Evolutionary conservation across 2,888 invertebrate species (phyloP).

Genomic region (Parnassius apollo): DNA sequence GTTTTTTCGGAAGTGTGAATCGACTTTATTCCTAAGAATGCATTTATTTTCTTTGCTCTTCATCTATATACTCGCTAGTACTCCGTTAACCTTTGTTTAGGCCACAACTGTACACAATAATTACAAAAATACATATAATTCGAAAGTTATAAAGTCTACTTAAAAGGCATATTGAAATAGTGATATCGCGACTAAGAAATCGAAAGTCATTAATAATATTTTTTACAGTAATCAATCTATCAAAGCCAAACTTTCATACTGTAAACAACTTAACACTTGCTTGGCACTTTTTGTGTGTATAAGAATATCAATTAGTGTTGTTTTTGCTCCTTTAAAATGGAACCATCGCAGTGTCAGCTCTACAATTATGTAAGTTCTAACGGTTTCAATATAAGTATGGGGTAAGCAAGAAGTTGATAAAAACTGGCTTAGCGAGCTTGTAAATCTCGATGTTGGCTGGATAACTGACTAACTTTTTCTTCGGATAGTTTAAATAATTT

Average conservation of each 20-base stretch:
- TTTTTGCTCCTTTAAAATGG: slow-evolving; percentile 25
- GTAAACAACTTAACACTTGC: too few species aligned
- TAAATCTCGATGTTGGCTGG: slow-evolving; percentile 4
- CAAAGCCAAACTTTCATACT: too few species aligned
- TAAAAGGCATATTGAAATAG: too few species aligned
- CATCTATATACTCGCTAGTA: too few species aligned
- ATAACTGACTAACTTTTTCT: background rate
- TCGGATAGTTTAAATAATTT: background rate
- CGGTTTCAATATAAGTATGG: slow-evolving; percentile 3
- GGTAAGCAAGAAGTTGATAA: slow-evolving; percentile 16
- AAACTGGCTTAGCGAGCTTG: slow-evolving; percentile 18
- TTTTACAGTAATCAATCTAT: too few species aligned
- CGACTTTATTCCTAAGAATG: too few species aligned
- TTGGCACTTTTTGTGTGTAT: slow-evolving; percentile 2
- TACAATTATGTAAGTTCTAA: slow-evolving; percentile 33
- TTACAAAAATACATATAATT: too few species aligned
- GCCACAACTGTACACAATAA: background rate
- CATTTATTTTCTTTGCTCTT: too few species aligned
- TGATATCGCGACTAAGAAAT: too few species aligned
- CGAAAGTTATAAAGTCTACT: too few species aligned
- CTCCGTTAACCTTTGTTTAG: background rate
- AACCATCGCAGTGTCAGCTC: slow-evolving; percentile 26
- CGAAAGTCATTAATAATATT: too few species aligned
- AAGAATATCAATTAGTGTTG: slow-evolving; percentile 6
- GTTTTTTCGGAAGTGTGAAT: too few species aligned